These are phyloP conservation scores for Augiades crinisus DNA, from an alignment of 2,888 invertebrate species.

Conservation along the genomic window DNA sequence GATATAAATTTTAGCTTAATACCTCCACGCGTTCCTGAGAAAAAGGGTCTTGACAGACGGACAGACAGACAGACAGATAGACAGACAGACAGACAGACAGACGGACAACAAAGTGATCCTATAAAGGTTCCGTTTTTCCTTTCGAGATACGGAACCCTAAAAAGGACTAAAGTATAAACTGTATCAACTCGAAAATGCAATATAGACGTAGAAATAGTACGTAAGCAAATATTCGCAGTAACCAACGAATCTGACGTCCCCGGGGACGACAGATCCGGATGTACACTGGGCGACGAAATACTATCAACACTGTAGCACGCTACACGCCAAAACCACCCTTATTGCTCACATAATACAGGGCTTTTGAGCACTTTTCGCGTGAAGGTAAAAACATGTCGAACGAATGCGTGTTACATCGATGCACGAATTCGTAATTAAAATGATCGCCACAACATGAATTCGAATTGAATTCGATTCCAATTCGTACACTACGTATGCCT, in stretches of 20 bases:
- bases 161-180: no score
- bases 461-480: conserved; percentile 37
- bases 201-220: conserved; percentile 24
- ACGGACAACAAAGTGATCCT: no score
- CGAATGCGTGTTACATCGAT: conserved; percentile 36
- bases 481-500: conserved; percentile 44
- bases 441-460: conserved; percentile 38
- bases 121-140: no score
- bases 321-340: conserved; percentile 21
- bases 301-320: conserved; percentile 1
- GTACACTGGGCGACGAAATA: conserved; percentile 17
- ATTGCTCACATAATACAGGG: conserved; percentile 17
- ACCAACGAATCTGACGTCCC: conserved; percentile 31
- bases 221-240: conserved; percentile 32
- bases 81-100: no score
- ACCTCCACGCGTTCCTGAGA: no score
- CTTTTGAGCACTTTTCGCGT: conserved; percentile 17
- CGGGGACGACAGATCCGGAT: conserved; percentile 15
- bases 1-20: no score
- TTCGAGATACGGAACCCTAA: no score
- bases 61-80: no score
- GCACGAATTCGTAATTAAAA: conserved; percentile 41
- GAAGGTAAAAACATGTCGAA: conserved; percentile 26
- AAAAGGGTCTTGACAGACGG: no score
- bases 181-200: conserved; percentile 8